These are phyloP conservation scores for Scaptomyza reducta DNA, from an alignment of 2,888 invertebrate genomes.

Conservation along the genomic window DNA sequence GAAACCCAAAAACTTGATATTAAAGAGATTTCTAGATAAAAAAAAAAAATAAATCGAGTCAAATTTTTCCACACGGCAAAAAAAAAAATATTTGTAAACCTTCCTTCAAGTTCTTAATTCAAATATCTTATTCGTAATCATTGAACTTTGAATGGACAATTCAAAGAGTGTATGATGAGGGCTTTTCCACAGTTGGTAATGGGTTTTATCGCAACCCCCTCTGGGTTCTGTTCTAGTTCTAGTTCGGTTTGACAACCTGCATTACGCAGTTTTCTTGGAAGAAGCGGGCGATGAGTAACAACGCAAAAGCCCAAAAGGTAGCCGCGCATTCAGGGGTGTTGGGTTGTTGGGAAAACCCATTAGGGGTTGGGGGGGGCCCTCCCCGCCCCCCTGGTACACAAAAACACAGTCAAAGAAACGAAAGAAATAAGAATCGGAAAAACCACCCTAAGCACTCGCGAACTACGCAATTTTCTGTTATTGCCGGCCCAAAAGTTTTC, in stretches of 20 bases:
- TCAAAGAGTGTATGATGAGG: not conserved
- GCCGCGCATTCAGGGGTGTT: constrained; percentile 8
- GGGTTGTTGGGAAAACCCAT: constrained; percentile 62
- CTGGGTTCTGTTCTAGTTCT: not conserved
- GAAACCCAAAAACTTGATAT: too few species aligned
- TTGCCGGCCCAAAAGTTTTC: constrained; percentile 58
- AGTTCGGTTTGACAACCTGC: constrained; percentile 47
- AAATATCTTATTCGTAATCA: too few species aligned
- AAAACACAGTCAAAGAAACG: not conserved
- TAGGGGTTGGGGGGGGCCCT: constrained; percentile 39
- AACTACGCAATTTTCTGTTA: constrained; percentile 71
- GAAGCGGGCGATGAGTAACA: constrained; percentile 30
- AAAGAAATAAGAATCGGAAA: constrained; percentile 11
- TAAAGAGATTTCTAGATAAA: too few species aligned
- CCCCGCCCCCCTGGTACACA: not conserved
- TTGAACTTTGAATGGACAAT: constrained; percentile 21
- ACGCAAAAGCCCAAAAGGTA: constrained; percentile 51
- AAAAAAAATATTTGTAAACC: too few species aligned
- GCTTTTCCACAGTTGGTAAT: not conserved
- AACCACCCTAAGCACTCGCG: constrained; percentile 48
- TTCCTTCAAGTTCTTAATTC: too few species aligned
- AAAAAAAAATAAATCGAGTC: too few species aligned
- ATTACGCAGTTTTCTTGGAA: constrained; percentile 39
- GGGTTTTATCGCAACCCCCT: constrained; percentile 1
- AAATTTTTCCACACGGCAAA: too few species aligned